Evolutionary conservation across 2,113 vertebrate species (phyloP).

Genomic region (Tor tambroides): DNA sequence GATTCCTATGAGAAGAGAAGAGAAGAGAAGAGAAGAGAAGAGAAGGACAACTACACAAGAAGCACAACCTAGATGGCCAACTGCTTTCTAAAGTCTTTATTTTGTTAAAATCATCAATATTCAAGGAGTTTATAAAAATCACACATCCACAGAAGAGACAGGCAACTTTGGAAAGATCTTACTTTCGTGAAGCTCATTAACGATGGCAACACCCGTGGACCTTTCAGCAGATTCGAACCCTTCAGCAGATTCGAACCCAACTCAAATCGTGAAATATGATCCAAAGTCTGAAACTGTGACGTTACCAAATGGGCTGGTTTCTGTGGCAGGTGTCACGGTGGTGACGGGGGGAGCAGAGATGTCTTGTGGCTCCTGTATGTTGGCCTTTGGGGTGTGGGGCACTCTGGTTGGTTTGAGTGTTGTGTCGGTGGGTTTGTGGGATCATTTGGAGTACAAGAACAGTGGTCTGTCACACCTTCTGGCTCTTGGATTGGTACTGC

Average conservation of each 20-base stretch:
- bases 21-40: background rate
- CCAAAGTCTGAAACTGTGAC: conserved; percentile 69
- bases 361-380: conserved; percentile 76
- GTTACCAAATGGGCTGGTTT: conserved; percentile 72
- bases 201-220: conserved; percentile 66
- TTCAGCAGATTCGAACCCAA: conserved; percentile 51
- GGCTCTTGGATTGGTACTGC: conserved; percentile 70
- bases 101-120: background rate
- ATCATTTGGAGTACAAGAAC: conserved; percentile 53
- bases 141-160: background rate
- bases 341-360: conserved; percentile 76
- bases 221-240: conserved; percentile 55
- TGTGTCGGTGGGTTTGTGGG: conserved; percentile 73
- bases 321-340: conserved; percentile 74
- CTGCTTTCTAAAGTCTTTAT: background rate
- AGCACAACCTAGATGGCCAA: background rate
- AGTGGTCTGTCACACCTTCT: conserved; percentile 67
- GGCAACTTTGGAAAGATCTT: background rate
- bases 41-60: background rate
- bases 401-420: conserved; percentile 73
- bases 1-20: background rate
- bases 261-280: conserved; percentile 68
- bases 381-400: conserved; percentile 78
- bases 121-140: background rate
- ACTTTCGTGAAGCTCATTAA: conserved; percentile 23